Conservation (phyloP, 2,113 vertebrate species). For the Boulengeromyrus knoepffleri region DNA sequence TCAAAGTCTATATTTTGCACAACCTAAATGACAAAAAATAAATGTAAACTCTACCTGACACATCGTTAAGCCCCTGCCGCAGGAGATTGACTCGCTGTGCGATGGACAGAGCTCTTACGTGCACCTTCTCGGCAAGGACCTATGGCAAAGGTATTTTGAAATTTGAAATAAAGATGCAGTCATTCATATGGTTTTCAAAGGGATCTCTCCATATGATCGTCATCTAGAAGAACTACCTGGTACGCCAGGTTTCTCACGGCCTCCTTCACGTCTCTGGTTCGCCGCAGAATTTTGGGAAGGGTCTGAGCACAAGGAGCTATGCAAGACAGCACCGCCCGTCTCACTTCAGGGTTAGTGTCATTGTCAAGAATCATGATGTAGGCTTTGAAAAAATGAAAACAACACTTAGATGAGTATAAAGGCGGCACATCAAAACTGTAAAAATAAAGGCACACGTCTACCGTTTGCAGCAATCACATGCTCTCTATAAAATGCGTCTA, state of each 20-base stretch:
- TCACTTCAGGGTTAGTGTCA: conserved; percentile 82
- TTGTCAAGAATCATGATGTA: conserved; percentile 80
- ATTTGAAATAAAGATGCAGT: background rate
- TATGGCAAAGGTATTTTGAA: conserved; percentile 44
- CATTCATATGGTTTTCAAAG: background rate
- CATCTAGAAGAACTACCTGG: conserved; percentile 60
- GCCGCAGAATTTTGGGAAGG: conserved; percentile 76
- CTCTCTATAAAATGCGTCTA: conserved; percentile 51
- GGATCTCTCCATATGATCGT: background rate
- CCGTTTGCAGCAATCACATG: conserved; percentile 33
- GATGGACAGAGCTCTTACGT: conserved; percentile 81
- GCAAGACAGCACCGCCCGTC: conserved; percentile 84
- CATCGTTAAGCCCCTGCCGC: conserved; percentile 82
- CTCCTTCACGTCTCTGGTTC: conserved; percentile 84
- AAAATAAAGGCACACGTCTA: background rate
- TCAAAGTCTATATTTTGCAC: background rate
- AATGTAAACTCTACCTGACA: conserved; percentile 65
- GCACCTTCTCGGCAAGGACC: conserved; percentile 91
- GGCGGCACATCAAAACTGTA: background rate
- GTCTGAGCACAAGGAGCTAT: conserved; percentile 78
- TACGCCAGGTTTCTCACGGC: conserved; percentile 83
- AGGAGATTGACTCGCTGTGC: conserved; percentile 87
- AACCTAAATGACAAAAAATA: background rate
- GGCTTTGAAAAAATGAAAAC: conserved; percentile 55
- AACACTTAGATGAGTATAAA: background rate